These are phyloP conservation scores for Parotocinclus haroldoi DNA, from an alignment of 2,797 vertebrate genomes.

Conservation along the genomic window DNA sequence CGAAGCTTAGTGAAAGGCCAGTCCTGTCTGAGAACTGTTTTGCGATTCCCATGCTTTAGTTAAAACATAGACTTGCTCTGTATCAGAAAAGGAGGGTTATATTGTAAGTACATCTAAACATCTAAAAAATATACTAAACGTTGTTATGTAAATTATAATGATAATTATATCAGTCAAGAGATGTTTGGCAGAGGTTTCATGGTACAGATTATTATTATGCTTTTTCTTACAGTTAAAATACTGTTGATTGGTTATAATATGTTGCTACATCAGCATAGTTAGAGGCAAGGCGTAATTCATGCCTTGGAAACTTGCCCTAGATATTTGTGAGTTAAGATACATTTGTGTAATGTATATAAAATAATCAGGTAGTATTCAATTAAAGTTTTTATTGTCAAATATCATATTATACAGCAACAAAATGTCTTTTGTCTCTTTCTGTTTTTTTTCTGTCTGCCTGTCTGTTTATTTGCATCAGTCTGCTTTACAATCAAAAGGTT, in stretches of 20 bases:
- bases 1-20: no score
- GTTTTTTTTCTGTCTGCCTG: slow-evolving; percentile 52
- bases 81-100: no score
- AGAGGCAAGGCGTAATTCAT: no score
- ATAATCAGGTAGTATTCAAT: slow-evolving; percentile 52
- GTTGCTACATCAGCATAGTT: no score
- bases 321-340: slow-evolving; percentile 21
- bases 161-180: slow-evolving; percentile 33
- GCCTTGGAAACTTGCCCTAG: not conserved
- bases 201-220: not conserved
- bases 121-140: slow-evolving; percentile 19
- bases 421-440: slow-evolving; percentile 49
- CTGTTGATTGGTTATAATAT: no score
- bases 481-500: slow-evolving; percentile 18
- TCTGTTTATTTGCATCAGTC: slow-evolving; percentile 35
- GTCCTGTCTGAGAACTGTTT: not conserved
- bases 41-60: not conserved
- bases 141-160: slow-evolving; percentile 25
- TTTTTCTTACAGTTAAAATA: no score
- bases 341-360: slow-evolving; percentile 37
- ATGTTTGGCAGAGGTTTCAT: slow-evolving; percentile 24
- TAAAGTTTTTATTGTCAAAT: slow-evolving; percentile 78
- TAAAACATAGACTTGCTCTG: not conserved
- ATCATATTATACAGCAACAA: slow-evolving; percentile 74
- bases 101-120: not conserved